Percentiles rank a stretch among this genome's conserved stretches.
Conservation (phyloP, 2,888 invertebrate species). For the Nemapogon koenigi region DNA sequence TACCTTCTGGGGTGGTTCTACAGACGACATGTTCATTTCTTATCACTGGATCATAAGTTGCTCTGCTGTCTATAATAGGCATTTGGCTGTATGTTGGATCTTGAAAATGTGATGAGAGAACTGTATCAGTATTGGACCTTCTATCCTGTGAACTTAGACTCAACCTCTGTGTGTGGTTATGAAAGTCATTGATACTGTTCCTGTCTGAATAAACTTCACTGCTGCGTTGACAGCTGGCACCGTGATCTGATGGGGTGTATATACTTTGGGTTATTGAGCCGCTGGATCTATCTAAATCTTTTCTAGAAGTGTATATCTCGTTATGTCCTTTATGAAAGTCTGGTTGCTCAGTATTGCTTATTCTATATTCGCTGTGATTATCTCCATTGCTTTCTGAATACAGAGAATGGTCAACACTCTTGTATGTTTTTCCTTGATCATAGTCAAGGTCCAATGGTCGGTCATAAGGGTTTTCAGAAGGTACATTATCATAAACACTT, state of each 20-base stretch:
- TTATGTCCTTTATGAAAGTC: slow-evolving; percentile 31
- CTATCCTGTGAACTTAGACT: slow-evolving; percentile 48
- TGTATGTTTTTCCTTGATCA: slow-evolving; percentile 55
- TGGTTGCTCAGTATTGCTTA: slow-evolving; percentile 28
- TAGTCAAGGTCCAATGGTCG: slow-evolving; percentile 51
- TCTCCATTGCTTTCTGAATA: slow-evolving; percentile 47
- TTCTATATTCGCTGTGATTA: slow-evolving; percentile 33
- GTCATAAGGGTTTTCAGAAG: slow-evolving; percentile 53
- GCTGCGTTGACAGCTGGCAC: slow-evolving; percentile 32
- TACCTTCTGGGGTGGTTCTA: slow-evolving; percentile 31
- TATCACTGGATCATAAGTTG: slow-evolving; percentile 37
- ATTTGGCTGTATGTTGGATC: slow-evolving; percentile 35
- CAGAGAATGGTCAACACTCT: slow-evolving; percentile 57
- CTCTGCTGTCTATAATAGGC: slow-evolving; percentile 32
- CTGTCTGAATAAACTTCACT: slow-evolving; percentile 31
- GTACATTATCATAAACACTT: slow-evolving; percentile 52
- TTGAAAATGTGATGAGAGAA: slow-evolving; percentile 38
- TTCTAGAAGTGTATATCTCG: slow-evolving; percentile 44
- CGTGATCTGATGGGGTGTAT: slow-evolving; percentile 35
- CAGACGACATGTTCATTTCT: slow-evolving; percentile 36
- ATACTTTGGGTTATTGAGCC: slow-evolving; percentile 30
- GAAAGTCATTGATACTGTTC: slow-evolving; percentile 37
- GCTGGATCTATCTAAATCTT: slow-evolving; percentile 36
- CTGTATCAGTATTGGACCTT: slow-evolving; percentile 38
- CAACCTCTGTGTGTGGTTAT: slow-evolving; percentile 43